A percentile compares a stretch with the other conserved stretches of the same genome.
Evolutionary conservation across 2,888 invertebrate species (phyloP).

Genomic region (Parnassius glacialis): DNA sequence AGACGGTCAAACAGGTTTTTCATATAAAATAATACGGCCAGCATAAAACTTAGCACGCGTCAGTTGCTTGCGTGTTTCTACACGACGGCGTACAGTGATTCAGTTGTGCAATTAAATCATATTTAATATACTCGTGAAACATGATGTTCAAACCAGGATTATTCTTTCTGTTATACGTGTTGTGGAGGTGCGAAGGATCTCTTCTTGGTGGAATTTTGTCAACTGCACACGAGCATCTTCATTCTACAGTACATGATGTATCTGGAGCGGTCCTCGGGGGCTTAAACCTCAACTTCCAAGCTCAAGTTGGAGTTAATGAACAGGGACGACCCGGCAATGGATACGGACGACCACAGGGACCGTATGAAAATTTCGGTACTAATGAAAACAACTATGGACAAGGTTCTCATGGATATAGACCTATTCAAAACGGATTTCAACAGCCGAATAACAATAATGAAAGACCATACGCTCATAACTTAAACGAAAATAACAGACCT

Average conservation of each 20-base stretch:
- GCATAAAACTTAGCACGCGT: slow-evolving; percentile 24
- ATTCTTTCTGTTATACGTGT: slow-evolving; percentile 36
- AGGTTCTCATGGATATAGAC: slow-evolving; percentile 13
- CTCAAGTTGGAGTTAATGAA: slow-evolving; percentile 35
- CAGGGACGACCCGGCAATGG: slow-evolving; percentile 31
- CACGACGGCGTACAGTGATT: slow-evolving; percentile 16
- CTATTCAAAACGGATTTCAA: slow-evolving; percentile 23
- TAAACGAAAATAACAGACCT: slow-evolving; percentile 18
- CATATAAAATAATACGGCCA: slow-evolving; percentile 20
- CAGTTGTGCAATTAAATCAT: slow-evolving; percentile 4
- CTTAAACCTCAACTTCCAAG: slow-evolving; percentile 42
- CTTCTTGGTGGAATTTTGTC: slow-evolving; percentile 41
- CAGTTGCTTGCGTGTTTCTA: slow-evolving; percentile 20
- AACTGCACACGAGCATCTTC: slow-evolving; percentile 41
- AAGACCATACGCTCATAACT: slow-evolving; percentile 1
- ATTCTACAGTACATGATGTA: slow-evolving; percentile 43
- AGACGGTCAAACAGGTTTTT: slow-evolving; percentile 31
- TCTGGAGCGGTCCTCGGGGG: slow-evolving; percentile 48
- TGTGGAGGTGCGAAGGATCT: slow-evolving; percentile 38
- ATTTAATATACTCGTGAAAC: slow-evolving; percentile 5
- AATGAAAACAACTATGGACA: slow-evolving; percentile 34
- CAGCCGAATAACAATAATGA: slow-evolving; percentile 16
- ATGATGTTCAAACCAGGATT: slow-evolving; percentile 34
- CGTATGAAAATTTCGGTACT: slow-evolving; percentile 45
- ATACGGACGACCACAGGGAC: slow-evolving; percentile 34